Percentiles rank a stretch among this genome's conserved stretches.
Evolutionary conservation across 2,797 vertebrate species (phyloP).

Genomic region (Sebastes itinus): DNA sequence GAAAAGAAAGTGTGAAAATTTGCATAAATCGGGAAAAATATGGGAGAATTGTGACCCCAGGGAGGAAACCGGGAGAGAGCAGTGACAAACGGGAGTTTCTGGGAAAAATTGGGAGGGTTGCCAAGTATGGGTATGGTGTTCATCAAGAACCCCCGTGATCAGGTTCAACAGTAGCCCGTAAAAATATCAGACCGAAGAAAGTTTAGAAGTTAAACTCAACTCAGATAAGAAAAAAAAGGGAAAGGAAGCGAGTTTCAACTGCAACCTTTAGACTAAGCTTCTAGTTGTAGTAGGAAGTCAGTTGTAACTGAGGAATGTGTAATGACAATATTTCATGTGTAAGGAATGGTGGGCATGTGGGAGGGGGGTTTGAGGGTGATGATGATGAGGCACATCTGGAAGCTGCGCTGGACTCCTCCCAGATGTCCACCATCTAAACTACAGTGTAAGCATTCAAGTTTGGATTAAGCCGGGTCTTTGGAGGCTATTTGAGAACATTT

Average conservation of each 20-base stretch:
- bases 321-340: slow-evolving; percentile 57
- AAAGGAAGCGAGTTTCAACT: slow-evolving; percentile 5
- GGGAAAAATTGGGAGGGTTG: too few relatives aligned
- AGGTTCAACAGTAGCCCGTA: slow-evolving; percentile 6
- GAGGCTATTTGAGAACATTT: not conserved
- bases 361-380: not conserved
- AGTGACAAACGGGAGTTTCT: too few relatives aligned
- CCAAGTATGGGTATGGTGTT: not conserved
- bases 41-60: too few relatives aligned
- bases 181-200: slow-evolving; percentile 10
- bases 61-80: too few relatives aligned
- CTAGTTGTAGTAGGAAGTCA: slow-evolving; percentile 28
- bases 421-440: slow-evolving; percentile 26
- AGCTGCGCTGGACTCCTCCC: slow-evolving; percentile 8
- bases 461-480: not conserved
- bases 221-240: slow-evolving; percentile 1
- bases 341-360: slow-evolving; percentile 43
- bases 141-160: not conserved
- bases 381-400: slow-evolving; percentile 48
- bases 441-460: not conserved
- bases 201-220: not conserved
- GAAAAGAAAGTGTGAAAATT: too few relatives aligned
- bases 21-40: too few relatives aligned
- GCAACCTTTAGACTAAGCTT: not conserved
- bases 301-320: slow-evolving; percentile 31